These are phyloP conservation scores for Pecten maximus DNA, from an alignment of 2,888 invertebrate genomes.

Conservation along the genomic window DNA sequence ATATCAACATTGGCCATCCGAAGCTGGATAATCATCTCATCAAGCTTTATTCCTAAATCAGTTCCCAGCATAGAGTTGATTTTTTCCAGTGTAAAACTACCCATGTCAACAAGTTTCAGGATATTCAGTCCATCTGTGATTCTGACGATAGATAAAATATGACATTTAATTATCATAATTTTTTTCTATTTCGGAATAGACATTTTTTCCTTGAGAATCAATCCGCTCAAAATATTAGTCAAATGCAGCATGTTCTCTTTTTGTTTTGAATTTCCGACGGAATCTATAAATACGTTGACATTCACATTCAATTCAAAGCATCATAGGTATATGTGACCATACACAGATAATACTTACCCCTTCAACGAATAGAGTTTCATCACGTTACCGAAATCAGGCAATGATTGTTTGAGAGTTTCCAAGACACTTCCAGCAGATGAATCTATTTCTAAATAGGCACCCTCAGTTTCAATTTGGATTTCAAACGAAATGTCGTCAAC, in stretches of 20 bases:
- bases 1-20: neutral
- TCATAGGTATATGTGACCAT: too few species aligned
- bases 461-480: slow-evolving; percentile 31
- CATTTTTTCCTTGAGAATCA: too few species aligned
- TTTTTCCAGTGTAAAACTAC: slow-evolving; percentile 39
- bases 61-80: slow-evolving; percentile 38
- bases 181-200: too few species aligned
- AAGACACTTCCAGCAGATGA: neutral
- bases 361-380: neutral
- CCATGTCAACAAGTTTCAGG: slow-evolving; percentile 41
- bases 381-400: neutral
- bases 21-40: slow-evolving; percentile 31
- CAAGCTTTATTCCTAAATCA: slow-evolving; percentile 3
- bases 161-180: too few species aligned
- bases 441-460: neutral
- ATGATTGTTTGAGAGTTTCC: neutral
- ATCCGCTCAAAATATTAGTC: too few species aligned
- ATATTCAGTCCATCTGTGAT: slow-evolving; percentile 38
- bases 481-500: neutral
- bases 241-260: too few species aligned
- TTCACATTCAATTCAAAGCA: too few species aligned
- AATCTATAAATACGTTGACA: too few species aligned
- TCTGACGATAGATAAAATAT: neutral
- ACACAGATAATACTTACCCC: neutral
- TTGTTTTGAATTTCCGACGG: too few species aligned